Evolutionary conservation across 2,888 invertebrate genomes (phyloP), one percentile per base, ranked within the genome.

Genomic region (Drosophila neutralis): DNA sequence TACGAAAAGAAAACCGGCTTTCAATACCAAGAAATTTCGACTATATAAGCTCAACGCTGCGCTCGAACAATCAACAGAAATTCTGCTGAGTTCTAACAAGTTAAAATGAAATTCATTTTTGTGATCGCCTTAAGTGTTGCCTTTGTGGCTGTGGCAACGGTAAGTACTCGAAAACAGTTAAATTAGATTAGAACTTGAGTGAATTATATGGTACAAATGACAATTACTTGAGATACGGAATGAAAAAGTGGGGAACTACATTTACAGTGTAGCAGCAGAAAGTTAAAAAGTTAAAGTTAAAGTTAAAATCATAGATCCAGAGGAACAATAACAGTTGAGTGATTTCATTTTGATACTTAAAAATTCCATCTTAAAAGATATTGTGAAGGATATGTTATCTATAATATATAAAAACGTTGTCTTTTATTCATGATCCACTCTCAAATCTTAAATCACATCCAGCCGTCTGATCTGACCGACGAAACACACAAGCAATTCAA

Each of bases 401-500:
- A 21, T 21, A 21, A 45, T 15, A 45, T 15, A 24, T 45, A 7
- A 7, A 15, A 45, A 45, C 7, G 13, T 2, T 13, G 1, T 13
- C 4, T 45, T 13, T 45, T 45, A 4, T 27, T 27, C 1, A 24
- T 15, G 45, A 24, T 45, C 8, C 24, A 7, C 2, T 21, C 24
- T 21, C 7, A 24, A 45, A 60, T n/a, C 6, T 10, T 6, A 10
- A 15, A 45, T 15, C 45, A 2, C 27, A 31, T 4, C 3, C 49
- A 91, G 91, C 69, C 78, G 29, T 0, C 74, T 24, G 73, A 85
- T 31, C 65, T 90, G 40, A 80, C 13, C 53, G 90, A 88, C 0
- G 91, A 92, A 15, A 0, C 8, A 10, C 89, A 92, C 57, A 89
- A 87, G 63, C 72, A 87, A 69, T 87, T 82, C 45, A 84, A 87